Base-by-base conservation (phyloP, 1,140 invertebrate species). In the Macrobrachium rosenbergii region DNA sequence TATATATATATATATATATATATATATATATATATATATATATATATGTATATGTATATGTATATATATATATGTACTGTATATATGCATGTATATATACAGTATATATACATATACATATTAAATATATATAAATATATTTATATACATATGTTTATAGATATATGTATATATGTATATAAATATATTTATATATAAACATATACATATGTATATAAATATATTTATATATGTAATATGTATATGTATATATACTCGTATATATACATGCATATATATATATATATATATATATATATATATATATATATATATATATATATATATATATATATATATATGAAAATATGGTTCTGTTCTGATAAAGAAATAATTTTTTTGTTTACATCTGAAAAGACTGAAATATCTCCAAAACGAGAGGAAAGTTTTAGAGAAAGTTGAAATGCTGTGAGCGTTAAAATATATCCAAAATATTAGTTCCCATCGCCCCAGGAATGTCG, bases 131-230 rank as follows among this genome's bases (percentile, higher is more conserved):
- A 67, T 14, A 67, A 6, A 67, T 14, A 67, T 14, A 67, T 14
- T 6, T 14, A 67, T 14, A 67, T 14, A 67, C 14, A 67, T 67
- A 67, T 67, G 12, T 67, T 6, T 67, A 67, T 67, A 67, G 5
- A 67, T 67, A 67, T 67, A 67, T 67, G 12, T 67, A 67, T 67
- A 67, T 67, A 67, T 67, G 12, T 67, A 67, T 67, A 67, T 67
- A 7, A 0, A 67, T 67, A 67, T 67, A 67, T 67, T 5, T 67
- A 67, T 67, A 28, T 67, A 67, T 67, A 67, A 5, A 17, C 7
- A 67, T 67, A 67, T 17, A 67, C 8, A 67, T 67, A 67, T 67
- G 8, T 67, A 67, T 67, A 67, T 67, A 67, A 5, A 67, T 67
- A 67, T 67, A 67, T 67, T 5, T 67, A 67, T 67, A 67, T 67